These are phyloP conservation scores for Ligdia adustata DNA, from an alignment of 2,888 invertebrate genomes.

Conservation along the genomic window DNA sequence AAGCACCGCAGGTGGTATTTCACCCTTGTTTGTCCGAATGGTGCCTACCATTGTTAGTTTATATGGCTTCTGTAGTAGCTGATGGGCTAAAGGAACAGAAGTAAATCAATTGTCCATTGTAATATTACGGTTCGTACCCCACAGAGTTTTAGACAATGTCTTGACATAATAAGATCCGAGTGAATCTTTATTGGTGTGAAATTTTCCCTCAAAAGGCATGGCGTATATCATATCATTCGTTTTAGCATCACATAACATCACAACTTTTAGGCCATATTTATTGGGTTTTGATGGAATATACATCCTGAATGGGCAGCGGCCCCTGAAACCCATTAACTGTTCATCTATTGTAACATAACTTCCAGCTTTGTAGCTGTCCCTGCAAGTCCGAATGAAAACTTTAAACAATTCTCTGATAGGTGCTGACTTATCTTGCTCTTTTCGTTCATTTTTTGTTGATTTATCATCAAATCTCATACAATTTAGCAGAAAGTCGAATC, in stretches of 20 bases:
- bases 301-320: conserved; percentile 28
- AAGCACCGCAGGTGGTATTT: conserved; percentile 33
- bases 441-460: not conserved
- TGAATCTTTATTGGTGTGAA: conserved; percentile 37
- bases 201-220: conserved; percentile 48
- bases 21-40: conserved; percentile 44
- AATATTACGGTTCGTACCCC: conserved; percentile 30
- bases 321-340: conserved; percentile 30
- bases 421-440: conserved; percentile 19
- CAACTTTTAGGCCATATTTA: conserved; percentile 45
- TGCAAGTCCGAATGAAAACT: conserved; percentile 14
- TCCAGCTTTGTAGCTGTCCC: conserved; percentile 1
- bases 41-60: conserved; percentile 49
- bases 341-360: conserved; percentile 32
- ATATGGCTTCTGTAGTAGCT: conserved; percentile 43
- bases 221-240: conserved; percentile 50
- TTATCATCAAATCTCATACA: conserved; percentile 35
- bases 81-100: conserved; percentile 44
- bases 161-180: conserved; percentile 35
- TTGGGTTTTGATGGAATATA: conserved; percentile 38
- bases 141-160: conserved; percentile 27
- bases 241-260: conserved; percentile 44
- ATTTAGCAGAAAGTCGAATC: conserved; percentile 34
- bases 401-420: conserved; percentile 30
- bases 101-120: conserved; percentile 52